phyloP scores from a whole-genome alignment of 2,113 vertebrate genomes.

The Myrmecobius fasciatus region DNA sequence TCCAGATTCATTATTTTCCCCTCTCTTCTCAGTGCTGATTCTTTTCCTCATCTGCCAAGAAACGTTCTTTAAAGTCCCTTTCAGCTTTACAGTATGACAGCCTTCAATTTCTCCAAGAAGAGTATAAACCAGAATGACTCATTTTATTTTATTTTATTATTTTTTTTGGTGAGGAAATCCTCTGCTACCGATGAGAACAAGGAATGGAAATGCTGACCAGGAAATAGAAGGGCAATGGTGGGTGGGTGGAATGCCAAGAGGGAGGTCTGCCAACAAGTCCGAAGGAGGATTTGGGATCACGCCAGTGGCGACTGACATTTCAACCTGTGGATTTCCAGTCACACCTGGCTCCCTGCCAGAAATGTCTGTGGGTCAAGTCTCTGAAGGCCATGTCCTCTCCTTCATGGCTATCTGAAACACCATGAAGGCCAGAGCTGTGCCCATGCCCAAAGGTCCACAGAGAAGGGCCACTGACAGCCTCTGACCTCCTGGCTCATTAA shows the following conservation, averaged over 20 bases:
- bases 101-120: neutral
- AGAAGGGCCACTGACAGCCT: neutral
- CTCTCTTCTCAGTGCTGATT: neutral
- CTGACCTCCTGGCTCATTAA: neutral
- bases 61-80: neutral
- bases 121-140: neutral
- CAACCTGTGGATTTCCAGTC: neutral
- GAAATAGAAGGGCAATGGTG: neutral
- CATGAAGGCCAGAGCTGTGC: neutral
- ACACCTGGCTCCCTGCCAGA: neutral
- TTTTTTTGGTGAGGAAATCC: neutral
- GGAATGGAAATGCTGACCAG: constrained; percentile 1
- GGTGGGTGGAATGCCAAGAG: neutral
- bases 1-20: neutral
- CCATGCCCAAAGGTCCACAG: neutral
- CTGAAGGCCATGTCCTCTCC: neutral
- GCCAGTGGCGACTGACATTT: neutral
- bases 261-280: constrained; percentile 9
- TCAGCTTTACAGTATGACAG: neutral
- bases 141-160: neutral
- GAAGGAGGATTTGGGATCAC: neutral
- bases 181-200: neutral
- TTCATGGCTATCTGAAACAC: neutral
- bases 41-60: neutral
- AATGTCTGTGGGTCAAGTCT: neutral